A percentile compares a stretch with the other conserved stretches of the same genome.
These are phyloP conservation scores for Poecile montanus DNA, from an alignment of 2,797 vertebrate genomes.

Conservation along the genomic window DNA sequence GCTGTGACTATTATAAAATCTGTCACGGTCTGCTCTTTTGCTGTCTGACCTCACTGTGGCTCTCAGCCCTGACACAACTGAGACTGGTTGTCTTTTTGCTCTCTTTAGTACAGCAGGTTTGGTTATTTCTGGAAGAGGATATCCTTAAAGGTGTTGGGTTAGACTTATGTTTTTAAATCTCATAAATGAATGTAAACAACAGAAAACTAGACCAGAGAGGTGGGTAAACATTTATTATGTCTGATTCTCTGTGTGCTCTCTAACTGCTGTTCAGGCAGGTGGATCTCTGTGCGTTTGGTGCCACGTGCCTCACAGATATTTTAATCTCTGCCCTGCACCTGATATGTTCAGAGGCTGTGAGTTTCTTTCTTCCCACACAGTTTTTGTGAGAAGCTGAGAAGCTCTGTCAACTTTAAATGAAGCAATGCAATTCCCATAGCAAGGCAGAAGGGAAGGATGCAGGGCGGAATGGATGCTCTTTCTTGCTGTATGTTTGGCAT, in stretches of 20 bases:
- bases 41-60: not conserved
- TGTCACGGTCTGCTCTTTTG: not conserved
- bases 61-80: not conserved
- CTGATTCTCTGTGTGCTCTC: not conserved
- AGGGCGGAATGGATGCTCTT: not conserved
- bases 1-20: not conserved
- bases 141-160: not conserved
- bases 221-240: not conserved
- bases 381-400: not conserved
- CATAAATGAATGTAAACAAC: not conserved
- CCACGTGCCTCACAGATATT: not conserved
- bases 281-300: not conserved
- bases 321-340: slow-evolving; percentile 37
- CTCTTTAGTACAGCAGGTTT: not conserved
- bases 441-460: not conserved
- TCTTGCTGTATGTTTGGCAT: not conserved
- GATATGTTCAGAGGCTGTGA: not conserved
- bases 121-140: not conserved
- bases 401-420: not conserved
- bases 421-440: not conserved
- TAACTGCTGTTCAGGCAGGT: not conserved
- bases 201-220: not conserved
- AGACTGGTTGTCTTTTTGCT: not conserved
- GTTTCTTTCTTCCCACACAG: not conserved
- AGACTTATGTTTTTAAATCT: not conserved